Evolutionary conservation across 2,113 vertebrate genomes (phyloP).

Genomic region (Saguinus imperator): DNA sequence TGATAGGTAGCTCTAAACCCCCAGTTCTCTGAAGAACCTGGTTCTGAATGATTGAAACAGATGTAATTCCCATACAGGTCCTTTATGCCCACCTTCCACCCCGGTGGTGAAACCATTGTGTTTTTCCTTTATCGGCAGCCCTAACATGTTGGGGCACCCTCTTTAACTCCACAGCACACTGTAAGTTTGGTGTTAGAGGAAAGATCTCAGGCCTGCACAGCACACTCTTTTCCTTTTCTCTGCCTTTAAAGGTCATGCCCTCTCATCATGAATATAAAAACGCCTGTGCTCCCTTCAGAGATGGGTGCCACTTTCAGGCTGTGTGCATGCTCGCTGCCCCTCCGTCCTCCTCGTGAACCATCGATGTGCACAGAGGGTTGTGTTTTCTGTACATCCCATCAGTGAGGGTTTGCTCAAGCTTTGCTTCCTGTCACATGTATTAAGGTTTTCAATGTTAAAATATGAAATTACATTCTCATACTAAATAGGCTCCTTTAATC

Average conservation of each 20-base stretch:
- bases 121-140: neutral
- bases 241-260: neutral
- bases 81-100: rapidly evolving
- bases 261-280: neutral
- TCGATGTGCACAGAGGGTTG: neutral
- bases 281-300: neutral
- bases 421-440: constrained; percentile 6
- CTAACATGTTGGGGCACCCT: neutral
- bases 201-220: neutral
- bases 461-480: neutral
- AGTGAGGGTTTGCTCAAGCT: neutral
- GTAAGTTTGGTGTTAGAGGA: neutral
- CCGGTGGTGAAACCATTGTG: neutral
- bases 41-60: neutral
- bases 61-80: rapidly evolving
- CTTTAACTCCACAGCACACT: too few species aligned
- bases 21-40: neutral
- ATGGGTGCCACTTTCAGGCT: neutral
- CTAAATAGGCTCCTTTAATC: neutral
- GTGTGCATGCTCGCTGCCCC: neutral
- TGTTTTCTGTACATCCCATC: neutral
- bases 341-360: neutral
- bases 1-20: neutral
- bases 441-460: constrained; percentile 54
- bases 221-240: neutral